These are phyloP conservation scores for Drosophila willistoni DNA, from an alignment of 1,140 invertebrate species.

Conservation along the genomic window DNA sequence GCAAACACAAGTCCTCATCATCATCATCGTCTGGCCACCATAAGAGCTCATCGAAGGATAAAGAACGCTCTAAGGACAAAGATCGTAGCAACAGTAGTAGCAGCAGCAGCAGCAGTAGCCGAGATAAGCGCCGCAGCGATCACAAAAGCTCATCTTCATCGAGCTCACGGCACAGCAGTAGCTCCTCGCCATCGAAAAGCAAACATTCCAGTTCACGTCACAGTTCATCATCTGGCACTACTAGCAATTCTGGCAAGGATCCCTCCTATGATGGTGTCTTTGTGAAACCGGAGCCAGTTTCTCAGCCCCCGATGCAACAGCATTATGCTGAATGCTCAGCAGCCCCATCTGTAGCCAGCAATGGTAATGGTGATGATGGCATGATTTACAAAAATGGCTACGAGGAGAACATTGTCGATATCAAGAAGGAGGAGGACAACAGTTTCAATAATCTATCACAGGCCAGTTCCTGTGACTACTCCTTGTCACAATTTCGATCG, in stretches of 20 bases:
- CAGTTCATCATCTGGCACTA: conserved; percentile 62
- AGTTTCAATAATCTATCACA: conserved; percentile 84
- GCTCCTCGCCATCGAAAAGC: conserved; percentile 79
- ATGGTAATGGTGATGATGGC: conserved; percentile 31
- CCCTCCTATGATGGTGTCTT: conserved; percentile 75
- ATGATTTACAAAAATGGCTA: conserved; percentile 82
- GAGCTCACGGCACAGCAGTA: conserved; percentile 80
- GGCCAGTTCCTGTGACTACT: conserved; percentile 87
- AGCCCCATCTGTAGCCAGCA: conserved; percentile 25
- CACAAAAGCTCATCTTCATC: conserved; percentile 81
- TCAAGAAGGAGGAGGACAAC: conserved; percentile 72
- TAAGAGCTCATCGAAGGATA: conserved; percentile 83
- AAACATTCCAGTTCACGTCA: conserved; percentile 82
- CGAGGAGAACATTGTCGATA: conserved; percentile 63
- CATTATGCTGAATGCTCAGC: conserved; percentile 7
- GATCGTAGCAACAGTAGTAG: conserved; percentile 81
- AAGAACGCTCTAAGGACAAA: conserved; percentile 83
- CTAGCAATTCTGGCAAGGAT: conserved; percentile 60
- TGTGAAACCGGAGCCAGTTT: conserved; percentile 82
- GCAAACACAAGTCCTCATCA: conserved; percentile 83
- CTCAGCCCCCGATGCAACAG: conserved; percentile 71
- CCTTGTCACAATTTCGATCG: conserved; percentile 86
- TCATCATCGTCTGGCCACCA: conserved; percentile 78
- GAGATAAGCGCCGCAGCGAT: conserved; percentile 86
- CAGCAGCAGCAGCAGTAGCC: conserved; percentile 73